Evolutionary conservation across 2,888 invertebrate genomes (phyloP), one percentile per base, ranked within the genome.

Genomic region (Philhelius pedissequus): DNA sequence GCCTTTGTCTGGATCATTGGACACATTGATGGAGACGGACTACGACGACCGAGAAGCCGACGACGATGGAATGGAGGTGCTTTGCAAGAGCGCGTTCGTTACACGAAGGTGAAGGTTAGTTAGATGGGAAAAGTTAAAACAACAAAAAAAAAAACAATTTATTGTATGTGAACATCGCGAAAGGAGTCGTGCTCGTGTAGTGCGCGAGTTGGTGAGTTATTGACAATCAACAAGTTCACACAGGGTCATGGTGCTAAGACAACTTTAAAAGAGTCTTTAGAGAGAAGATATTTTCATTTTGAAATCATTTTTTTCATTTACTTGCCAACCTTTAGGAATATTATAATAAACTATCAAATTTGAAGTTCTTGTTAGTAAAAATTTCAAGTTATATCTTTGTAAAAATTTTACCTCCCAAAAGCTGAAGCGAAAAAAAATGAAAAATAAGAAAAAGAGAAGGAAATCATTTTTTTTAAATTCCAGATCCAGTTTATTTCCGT

Each of bases 91-190:
- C 43, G 48, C 38, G 40, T 54, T 52, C 50, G 20, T 50, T 50
- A 62, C 45, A 75, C 75, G 56, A 81, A 79, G 83, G 83, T 74
- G 78, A 83, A 83, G 83, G 83, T 83, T 81, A 81, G 76, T 45
- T 75, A 75, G 62, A 48, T 48, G 15, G 48, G 32, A 38, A 69
- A 38, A 62, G 30, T 38, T 73, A 30, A 66, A 50, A 58, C 25
- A 43, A 45, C 43, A 54, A 60, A 71, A 71, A 52, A 64, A 64
- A 18, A 40, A 48, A 43, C 3, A 32, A 77, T 43, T 32, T 43
- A 38, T 62, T 9, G 8, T 68, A 43, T 52, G 35, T 60, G 18
- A 27, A 52, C 32, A 38, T 35, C 58, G 50, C 40, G 60, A 64
- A n/a, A 64, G 20, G 48, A 45, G 45, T 64, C 48, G 30, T n/a